Base-by-base conservation (phyloP, 1,140 invertebrate species). In the Drosophila oshimai region DNA sequence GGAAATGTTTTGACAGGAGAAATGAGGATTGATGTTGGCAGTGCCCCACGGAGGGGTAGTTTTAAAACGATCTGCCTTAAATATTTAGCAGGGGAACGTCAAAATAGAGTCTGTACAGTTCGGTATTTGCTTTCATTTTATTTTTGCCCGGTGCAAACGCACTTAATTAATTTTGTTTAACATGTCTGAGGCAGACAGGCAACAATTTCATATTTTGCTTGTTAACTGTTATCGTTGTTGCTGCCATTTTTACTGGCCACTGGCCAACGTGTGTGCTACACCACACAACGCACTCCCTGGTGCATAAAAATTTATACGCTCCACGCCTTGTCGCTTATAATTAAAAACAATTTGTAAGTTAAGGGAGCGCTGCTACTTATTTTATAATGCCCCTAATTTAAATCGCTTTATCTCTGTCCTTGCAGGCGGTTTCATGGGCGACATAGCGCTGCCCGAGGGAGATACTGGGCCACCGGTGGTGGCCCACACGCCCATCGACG, bases 371-470 rank as follows among this genome's bases (percentile, higher is more conserved):
- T 34, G 20, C 28, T 9, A n/a, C n/a, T n/a, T n/a, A n/a, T n/a
- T n/a, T n/a, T n/a, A 49, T 74, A 39, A 61, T 51, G 28, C 34
- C 49, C 37, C 42, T 50, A 58, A 76, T 75, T 76, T 62, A 70
- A 74, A 50, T 29, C 39, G 37, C 15, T 53, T 57, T 57, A 57
- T 73, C 24, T 39, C 3, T 44, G 34, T 15, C 33, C 49, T 70
- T 72, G 29, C 92, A 97, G 96, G 93, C 73, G 95, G 93, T 12
- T 97, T 96, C 75, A 92, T 95, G 90, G 96, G 95, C 3, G 96
- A 97, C 81, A 96, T 97, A 37, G 96, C 96, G 0, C 91, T 97
- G 61, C 93, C 95, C 18, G 93, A 95, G 45, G 90, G 62, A 0
- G 72, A 84, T 12, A 47, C 37, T 2, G 39, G 58, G n/a, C 89